These are phyloP conservation scores for Pseudomyrmex concolor DNA, from an alignment of 1,140 invertebrate genomes.

Conservation along the genomic window DNA sequence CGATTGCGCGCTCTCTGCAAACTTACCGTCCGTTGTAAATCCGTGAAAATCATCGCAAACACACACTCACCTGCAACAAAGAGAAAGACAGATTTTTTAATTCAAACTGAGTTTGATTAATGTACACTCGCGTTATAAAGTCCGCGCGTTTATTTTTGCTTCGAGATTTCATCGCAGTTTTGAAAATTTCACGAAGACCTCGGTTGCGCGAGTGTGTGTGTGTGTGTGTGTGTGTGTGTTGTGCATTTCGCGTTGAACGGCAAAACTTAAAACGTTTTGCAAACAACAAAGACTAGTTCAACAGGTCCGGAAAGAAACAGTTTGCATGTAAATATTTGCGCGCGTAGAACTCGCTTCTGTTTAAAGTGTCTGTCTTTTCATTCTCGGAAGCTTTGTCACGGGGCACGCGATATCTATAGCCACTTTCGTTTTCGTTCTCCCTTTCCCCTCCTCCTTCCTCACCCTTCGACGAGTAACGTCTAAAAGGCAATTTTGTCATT, in stretches of 20 bases:
- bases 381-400: slow-evolving; percentile 57
- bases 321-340: slow-evolving; percentile 39
- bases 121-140: not conserved
- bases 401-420: slow-evolving; percentile 44
- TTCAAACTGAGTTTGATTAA: slow-evolving; percentile 1
- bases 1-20: not conserved
- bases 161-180: not conserved
- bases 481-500: slow-evolving; percentile 69
- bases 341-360: slow-evolving; percentile 12
- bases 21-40: slow-evolving; percentile 1
- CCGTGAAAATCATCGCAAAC: not conserved
- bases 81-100: not conserved
- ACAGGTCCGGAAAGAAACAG: slow-evolving; percentile 39
- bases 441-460: no score
- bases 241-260: not conserved
- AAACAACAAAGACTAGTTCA: slow-evolving; percentile 34
- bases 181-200: not conserved
- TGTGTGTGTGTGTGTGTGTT: not conserved
- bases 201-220: not conserved
- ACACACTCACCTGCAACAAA: slow-evolving; percentile 74
- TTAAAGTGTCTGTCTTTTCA: slow-evolving; percentile 40
- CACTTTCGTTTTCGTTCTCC: slow-evolving; percentile 69
- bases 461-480: slow-evolving; percentile 31
- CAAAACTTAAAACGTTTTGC: slow-evolving; percentile 7
- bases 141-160: no score